A percentile compares a stretch with the other conserved stretches of the same genome.
These are phyloP conservation scores for Oreohelix idahoensis DNA, from an alignment of 1,140 invertebrate species.

Conservation along the genomic window DNA sequence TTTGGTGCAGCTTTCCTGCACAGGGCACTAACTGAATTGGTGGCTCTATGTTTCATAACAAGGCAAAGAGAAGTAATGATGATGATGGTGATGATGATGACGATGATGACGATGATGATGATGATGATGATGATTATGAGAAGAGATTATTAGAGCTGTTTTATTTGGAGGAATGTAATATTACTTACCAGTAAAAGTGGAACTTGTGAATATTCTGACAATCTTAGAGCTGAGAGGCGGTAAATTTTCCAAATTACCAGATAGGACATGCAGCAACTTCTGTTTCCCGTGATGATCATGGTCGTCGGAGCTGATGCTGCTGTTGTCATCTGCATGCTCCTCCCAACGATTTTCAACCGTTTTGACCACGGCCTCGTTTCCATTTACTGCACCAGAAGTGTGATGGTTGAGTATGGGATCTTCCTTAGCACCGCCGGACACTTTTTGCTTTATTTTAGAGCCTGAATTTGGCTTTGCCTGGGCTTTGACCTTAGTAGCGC, in stretches of 20 bases:
- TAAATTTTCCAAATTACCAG: constrained; percentile 88
- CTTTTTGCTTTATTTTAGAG: neutral
- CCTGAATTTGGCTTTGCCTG: neutral
- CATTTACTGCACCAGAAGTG: neutral
- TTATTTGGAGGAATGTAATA: neutral
- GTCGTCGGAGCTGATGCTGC: constrained; percentile 5
- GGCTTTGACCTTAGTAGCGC: neutral
- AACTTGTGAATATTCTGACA: constrained; percentile 99
- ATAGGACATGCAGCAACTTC: constrained; percentile 78
- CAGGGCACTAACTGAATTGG: no score
- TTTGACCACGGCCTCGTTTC: neutral
- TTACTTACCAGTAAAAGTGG: constrained; percentile 93
- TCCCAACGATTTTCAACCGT: neutral
- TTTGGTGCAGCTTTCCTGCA: no score
- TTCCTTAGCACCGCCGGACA: neutral
- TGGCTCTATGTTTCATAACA: no score
- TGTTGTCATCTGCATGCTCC: constrained; percentile 16
- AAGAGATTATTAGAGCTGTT: no score
- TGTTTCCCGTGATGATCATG: constrained; percentile 12
- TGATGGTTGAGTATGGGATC: neutral
- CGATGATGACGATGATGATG: no score
- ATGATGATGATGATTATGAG: no score
- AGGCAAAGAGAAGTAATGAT: no score
- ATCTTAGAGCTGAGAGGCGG: constrained; percentile 97
- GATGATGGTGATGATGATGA: no score